Evolutionary conservation across 2,113 vertebrate species (phyloP), one percentile per base, ranked within the genome.

Genomic region (Scophthalmus maximus): DNA sequence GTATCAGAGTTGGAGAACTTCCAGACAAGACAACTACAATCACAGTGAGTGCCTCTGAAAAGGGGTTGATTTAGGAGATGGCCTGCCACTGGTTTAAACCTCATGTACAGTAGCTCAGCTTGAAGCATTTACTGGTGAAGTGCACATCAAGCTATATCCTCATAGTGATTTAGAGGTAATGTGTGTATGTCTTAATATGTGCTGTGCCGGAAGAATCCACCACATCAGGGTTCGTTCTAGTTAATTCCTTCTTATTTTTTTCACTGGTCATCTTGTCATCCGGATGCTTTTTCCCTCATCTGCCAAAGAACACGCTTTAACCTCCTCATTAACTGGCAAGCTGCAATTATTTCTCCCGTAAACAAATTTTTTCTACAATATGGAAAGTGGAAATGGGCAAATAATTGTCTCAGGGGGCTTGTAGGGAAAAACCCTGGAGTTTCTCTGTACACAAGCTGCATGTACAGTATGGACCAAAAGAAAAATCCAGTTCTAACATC

Each of bases 11-110:
- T 94, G 93, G 92, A 94, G 91, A 93, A 93, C 79, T 90, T 94
- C 93, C 93, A 94, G 91, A 87, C 79, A 76, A 89, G 91, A 92
- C 87, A 89, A 91, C 88, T 81, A 93, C 89, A 94, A 94, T 94
- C 91, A 91, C 79, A 70, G 44, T 91, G 92, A 94, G 92, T 93
- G 92, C 92, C 79, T 85, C 79, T 84, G 83, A 85, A 86, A 69
- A n/a, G 67, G 68, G 74, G 81, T 20, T 89, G 91, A 93, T 89
- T 92, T 90, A 92, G 53, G 81, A 84, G 87, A 88, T 79, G 85
- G 83, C 67, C 76, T 56, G 82, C 69, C 79, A 55, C 74, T 63
- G 58, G 59, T 84, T 68, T 66, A 70, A 83, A 72, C 60, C 29
- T 81, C 66, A 81, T 75, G 53, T 40, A 55, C 78, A 44, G 83